phyloP scores from a whole-genome alignment of 2,797 vertebrate genomes.

The Benthosema pterotum region DNA sequence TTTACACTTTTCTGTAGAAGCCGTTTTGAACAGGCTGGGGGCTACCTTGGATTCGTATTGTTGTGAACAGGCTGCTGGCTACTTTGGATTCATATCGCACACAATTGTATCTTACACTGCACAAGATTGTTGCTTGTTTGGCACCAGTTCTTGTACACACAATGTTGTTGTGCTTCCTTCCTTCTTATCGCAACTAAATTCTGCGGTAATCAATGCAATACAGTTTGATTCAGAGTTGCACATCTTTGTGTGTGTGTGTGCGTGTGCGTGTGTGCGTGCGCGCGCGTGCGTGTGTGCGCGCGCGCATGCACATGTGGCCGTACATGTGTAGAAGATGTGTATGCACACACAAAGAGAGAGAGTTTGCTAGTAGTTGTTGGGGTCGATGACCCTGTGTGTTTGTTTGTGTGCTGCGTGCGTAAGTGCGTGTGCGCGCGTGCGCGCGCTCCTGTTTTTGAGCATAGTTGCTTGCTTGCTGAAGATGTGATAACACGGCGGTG shows the following conservation, averaged over 20 bases:
- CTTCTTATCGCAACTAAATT: slow-evolving; percentile 58
- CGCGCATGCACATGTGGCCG: slow-evolving; percentile 3
- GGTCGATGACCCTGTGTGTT: no score
- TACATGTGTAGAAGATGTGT: slow-evolving; percentile 1
- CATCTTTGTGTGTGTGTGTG: neutral
- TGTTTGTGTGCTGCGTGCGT: neutral
- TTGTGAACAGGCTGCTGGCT: slow-evolving; percentile 33
- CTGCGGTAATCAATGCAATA: slow-evolving; percentile 66
- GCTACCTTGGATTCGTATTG: slow-evolving; percentile 47
- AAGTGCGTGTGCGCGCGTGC: slow-evolving; percentile 4
- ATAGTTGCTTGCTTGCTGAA: slow-evolving; percentile 31
- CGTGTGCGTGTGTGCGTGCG: slow-evolving; percentile 3
- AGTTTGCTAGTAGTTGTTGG: no score
- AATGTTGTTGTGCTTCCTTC: slow-evolving; percentile 43
- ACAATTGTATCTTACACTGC: slow-evolving; percentile 37
- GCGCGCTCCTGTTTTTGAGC: slow-evolving; percentile 22
- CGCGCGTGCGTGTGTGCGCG: neutral
- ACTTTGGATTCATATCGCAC: slow-evolving; percentile 47
- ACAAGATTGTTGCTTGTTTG: slow-evolving; percentile 46
- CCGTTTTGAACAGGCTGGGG: slow-evolving; percentile 31
- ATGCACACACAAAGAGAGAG: slow-evolving; percentile 1
- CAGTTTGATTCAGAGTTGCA: slow-evolving; percentile 37
- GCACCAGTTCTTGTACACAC: slow-evolving; percentile 52
- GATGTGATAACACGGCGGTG: slow-evolving; percentile 64
- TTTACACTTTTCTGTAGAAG: slow-evolving; percentile 7